phyloP scores from a whole-genome alignment of 2,113 vertebrate genomes.

The Ceyx melanurus region DNA sequence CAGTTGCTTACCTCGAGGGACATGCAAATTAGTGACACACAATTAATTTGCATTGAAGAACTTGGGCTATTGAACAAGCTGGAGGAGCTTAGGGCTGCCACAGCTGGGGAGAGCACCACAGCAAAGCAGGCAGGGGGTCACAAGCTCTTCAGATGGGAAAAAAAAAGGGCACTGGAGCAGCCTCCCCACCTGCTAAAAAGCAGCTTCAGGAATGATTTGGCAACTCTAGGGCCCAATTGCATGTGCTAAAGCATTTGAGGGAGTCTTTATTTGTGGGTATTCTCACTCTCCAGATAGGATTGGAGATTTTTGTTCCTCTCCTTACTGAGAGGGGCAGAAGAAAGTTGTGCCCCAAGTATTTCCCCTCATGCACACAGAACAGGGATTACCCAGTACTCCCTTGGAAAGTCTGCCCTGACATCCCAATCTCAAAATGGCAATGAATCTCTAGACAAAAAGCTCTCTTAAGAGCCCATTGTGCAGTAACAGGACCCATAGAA shows the following conservation, averaged over 20 bases:
- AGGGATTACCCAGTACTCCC: neutral
- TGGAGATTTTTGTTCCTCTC: neutral
- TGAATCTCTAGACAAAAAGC: neutral
- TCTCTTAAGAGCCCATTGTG: neutral
- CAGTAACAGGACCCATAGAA: neutral
- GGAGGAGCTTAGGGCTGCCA: fast-evolving
- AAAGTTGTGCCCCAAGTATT: fast-evolving
- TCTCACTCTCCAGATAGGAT: neutral
- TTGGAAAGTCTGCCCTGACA: neutral
- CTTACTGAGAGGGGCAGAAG: neutral
- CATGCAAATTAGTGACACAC: neutral
- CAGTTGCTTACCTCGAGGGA: neutral
- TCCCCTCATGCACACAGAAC: neutral
- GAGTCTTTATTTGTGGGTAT: neutral
- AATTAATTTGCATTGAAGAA: neutral
- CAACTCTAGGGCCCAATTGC: neutral
- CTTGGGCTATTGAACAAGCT: neutral
- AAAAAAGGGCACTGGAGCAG: neutral
- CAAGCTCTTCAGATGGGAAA: neutral
- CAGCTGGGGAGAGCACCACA: neutral
- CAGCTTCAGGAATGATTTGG: neutral
- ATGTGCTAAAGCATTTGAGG: neutral
- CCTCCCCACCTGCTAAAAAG: neutral
- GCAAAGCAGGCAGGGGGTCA: neutral
- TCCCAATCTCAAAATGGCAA: neutral